Percentiles rank a stretch among this genome's conserved stretches.
phyloP scores from a whole-genome alignment of 1,140 invertebrate genomes.

The Pseudomyrmex gracilis region DNA sequence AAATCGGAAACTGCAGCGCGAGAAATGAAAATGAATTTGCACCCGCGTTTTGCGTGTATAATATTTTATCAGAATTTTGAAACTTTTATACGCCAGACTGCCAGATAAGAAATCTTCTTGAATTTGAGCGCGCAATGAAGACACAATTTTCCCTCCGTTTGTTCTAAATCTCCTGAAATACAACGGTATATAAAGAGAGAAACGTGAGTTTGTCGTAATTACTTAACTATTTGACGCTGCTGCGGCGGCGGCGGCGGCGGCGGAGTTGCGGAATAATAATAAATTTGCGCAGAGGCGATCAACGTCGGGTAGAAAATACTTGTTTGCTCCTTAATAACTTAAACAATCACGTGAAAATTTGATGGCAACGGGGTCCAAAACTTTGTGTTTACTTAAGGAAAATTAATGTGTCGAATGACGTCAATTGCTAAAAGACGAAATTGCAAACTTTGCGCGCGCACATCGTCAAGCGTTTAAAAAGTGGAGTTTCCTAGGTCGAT shows the following conservation, averaged over 20 bases:
- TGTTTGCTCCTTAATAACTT: constrained; percentile 52
- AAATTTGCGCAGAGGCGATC: constrained; percentile 7
- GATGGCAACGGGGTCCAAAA: constrained; percentile 1
- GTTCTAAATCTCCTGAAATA: constrained; percentile 2
- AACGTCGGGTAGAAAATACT: constrained; percentile 28
- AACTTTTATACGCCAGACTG: not conserved
- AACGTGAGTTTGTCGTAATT: constrained; percentile 30
- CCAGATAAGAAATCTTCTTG: not conserved
- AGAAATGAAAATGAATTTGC: not conserved
- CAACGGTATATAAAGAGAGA: constrained; percentile 1
- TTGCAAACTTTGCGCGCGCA: not conserved
- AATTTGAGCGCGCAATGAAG: not conserved
- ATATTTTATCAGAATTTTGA: not conserved
- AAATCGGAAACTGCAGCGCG: not conserved
- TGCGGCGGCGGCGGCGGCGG: not conserved
- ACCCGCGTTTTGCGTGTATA: not conserved
- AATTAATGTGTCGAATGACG: constrained; percentile 33
- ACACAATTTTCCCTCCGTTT: constrained; percentile 7
- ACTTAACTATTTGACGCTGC: constrained; percentile 42
- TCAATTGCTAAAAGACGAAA: constrained; percentile 17
- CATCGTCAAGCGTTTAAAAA: not conserved
- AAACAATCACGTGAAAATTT: constrained; percentile 32
- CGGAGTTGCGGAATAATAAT: constrained; percentile 40
- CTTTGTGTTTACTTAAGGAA: constrained; percentile 50
- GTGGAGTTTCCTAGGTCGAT: not conserved